Evolutionary conservation across 2,888 invertebrate genomes (phyloP).

Genomic region (Cynaeus angustus): DNA sequence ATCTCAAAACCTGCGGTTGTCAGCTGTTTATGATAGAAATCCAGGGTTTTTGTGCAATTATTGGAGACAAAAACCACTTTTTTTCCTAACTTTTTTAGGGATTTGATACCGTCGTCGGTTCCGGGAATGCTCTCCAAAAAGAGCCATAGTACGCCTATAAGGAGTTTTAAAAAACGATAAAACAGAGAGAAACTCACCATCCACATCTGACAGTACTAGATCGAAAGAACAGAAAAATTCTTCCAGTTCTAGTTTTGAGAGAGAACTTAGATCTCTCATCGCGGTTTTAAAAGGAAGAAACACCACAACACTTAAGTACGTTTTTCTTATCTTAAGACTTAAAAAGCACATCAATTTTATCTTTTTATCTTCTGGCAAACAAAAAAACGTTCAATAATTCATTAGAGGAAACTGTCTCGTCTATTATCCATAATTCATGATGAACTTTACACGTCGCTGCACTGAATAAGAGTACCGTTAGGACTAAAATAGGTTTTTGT

Average conservation of each 20-base stretch:
- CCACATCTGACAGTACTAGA: conserved; percentile 51
- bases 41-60: conserved; percentile 26
- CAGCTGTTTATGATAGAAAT: conserved; percentile 15
- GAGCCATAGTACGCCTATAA: conserved; percentile 29
- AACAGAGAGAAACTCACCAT: conserved; percentile 48
- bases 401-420: background rate
- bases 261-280: conserved; percentile 42
- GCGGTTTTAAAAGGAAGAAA: background rate
- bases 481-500: too few relatives aligned
- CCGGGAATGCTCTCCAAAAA: conserved; percentile 26
- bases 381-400: background rate
- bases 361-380: background rate
- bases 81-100: conserved; percentile 23
- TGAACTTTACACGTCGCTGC: background rate
- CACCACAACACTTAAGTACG: background rate
- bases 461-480: background rate
- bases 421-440: conserved; percentile 1
- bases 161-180: background rate
- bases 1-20: conserved; percentile 27
- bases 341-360: background rate
- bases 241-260: conserved; percentile 49
- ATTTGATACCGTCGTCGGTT: conserved; percentile 3
- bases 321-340: background rate
- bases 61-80: conserved; percentile 33
- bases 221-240: conserved; percentile 56